Base-by-base conservation (phyloP, 2,113 vertebrate species). In the Ciconia stormi region DNA sequence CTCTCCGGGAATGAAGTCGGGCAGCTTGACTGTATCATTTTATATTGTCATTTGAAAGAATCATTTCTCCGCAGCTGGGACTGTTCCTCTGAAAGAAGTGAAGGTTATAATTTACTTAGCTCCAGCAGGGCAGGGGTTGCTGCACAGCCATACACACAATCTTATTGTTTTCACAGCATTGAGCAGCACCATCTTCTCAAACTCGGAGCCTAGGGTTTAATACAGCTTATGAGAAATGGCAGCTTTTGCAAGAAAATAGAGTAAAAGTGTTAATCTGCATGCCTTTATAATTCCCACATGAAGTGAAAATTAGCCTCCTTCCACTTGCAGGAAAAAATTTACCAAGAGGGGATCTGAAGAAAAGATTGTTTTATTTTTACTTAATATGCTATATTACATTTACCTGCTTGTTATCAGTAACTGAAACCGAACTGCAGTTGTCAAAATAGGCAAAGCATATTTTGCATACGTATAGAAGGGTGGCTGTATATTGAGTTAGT, bases 91-190 rank as follows among this genome's bases (percentile, higher is more conserved):
- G 65, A 88, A 91, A 94, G 78, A 85, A 97, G 84, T 44, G 89
- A 96, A 82, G 89, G 94, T 88, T 97, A 63, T 97, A 94, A 97
- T 96, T 97, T 97, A 77, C 94, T 96, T 91, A 95, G 89, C 94
- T 95, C 89, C 82, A 96, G 91, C 91, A 90, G 93, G 78, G 93
- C 87, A 95, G 82, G 67, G 89, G 82, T 86, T 95, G 82, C 87
- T 90, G 85, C 77, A 84, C 53, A 82, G 76, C 81, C 55, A 42
- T 72, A 66, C 7, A 1, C 32, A 15, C 16, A 70, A 18, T 46
- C 91, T 93, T 87, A 87, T 3, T 96, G 91, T 91, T 94, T 95
- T 90, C 87, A 65, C 84, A 78, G 93, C 9, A 0, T 32, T 93
- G 52, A 85, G 79, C 89, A 93, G 89, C 78, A 93, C 91, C 78